phyloP scores from a whole-genome alignment of 2,888 invertebrate genomes.

The Parnassius orleans region DNA sequence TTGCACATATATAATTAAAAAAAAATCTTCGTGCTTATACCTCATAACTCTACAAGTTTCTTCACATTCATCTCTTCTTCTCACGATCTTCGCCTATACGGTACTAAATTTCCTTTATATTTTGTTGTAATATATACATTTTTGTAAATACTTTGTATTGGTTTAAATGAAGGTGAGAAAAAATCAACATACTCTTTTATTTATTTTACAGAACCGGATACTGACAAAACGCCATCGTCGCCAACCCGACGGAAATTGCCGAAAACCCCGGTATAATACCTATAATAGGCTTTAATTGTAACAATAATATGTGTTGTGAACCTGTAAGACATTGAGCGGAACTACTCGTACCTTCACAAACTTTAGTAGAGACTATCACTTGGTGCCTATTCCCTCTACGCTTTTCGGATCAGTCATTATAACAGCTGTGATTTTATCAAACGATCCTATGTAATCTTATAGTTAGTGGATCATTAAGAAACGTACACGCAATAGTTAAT shows the following conservation, averaged over 20 bases:
- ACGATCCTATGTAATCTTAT: conserved; percentile 45
- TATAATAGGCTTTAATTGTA: conserved; percentile 74
- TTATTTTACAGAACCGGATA: conserved; percentile 88
- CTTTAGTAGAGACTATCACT: conserved; percentile 77
- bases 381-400: conserved; percentile 77
- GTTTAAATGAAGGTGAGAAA: background rate
- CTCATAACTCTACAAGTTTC: conserved; percentile 14
- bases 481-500: conserved; percentile 26
- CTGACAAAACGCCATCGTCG: conserved; percentile 93
- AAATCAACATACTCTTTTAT: conserved; percentile 46
- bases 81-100: conserved; percentile 39
- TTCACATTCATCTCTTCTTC: conserved; percentile 41
- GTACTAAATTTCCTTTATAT: conserved; percentile 35
- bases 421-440: conserved; percentile 46
- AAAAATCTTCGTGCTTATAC: background rate
- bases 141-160: background rate
- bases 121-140: background rate
- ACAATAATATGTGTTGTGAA: conserved; percentile 76
- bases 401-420: conserved; percentile 60
- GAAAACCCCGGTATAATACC: conserved; percentile 97
- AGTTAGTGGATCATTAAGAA: conserved; percentile 51
- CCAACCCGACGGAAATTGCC: conserved; percentile 97
- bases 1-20: too few species aligned
- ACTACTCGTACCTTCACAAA: conserved; percentile 62
- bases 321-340: conserved; percentile 69